Evolutionary conservation across 2,888 invertebrate genomes (phyloP), one percentile per base, ranked within the genome.

Genomic region (Cylindroiulus punctatus): DNA sequence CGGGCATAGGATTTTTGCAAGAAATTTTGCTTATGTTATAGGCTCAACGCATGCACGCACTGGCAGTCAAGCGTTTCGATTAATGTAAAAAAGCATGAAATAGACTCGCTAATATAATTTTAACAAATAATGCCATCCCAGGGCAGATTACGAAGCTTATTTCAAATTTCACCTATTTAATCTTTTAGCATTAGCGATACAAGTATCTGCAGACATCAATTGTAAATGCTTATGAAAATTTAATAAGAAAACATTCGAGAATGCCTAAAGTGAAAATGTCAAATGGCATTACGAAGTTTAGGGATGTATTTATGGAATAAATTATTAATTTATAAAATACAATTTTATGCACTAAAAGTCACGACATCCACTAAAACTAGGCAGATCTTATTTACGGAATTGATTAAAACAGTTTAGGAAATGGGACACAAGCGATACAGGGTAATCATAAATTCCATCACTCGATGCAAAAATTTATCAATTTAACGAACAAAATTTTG

Each of bases 41-140:
- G 10, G n/a, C 65, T 65, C 10, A 22, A 65, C 22, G 65, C 65
- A 26, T 26, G 26, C 12, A 65, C 22, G 65, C 65, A 65, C 65
- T 26, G 22, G 65, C 65, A 65, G 65, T 22, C 65, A 65, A 26
- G 65, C 65, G 65, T 65, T 65, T 65, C 22, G 65, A 65, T 65
- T 22, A 65, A 65, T 65, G 65, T 22, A 65, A 65, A 65, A 65
- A 65, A 65, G 65, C 65, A 65, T 65, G 65, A 65, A 65, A 65
- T 65, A 65, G 26, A 22, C 65, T 65, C 65, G 65, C 65, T 65
- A 65, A 65, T 65, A 65, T 65, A 65, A 65, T 65, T 26, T 65
- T 65, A 65, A 65, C 65, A 65, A 65, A 65, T 65, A 65, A 65
- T 65, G 65, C 10, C 65, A 26, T 65, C 65, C 65, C 65, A 65